Conservation (phyloP, 2,797 vertebrate genomes). For the Oryzias sinensis region DNA sequence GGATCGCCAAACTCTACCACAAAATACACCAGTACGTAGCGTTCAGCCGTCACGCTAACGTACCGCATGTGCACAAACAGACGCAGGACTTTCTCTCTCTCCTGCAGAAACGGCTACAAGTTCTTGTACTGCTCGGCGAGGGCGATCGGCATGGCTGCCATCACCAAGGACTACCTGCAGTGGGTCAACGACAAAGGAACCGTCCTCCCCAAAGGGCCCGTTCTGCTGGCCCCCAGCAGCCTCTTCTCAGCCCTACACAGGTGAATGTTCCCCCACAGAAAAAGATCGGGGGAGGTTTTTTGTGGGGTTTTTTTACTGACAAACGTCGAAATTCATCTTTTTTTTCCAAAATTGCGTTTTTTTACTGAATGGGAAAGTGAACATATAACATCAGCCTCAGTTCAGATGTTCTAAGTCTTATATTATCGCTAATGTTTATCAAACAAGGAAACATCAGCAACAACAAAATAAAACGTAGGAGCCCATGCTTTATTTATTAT, state of each 20-base stretch:
- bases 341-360: no score
- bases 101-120: constrained; percentile 91
- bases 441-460: no score
- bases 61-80: not conserved
- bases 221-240: constrained; percentile 93
- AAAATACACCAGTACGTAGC: constrained; percentile 91
- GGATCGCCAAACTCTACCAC: constrained; percentile 92
- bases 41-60: not conserved
- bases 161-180: constrained; percentile 90
- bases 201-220: constrained; percentile 89
- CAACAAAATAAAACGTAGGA: no score
- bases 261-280: constrained; percentile 57
- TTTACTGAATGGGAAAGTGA: no score
- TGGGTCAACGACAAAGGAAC: constrained; percentile 90
- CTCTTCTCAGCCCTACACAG: constrained; percentile 94
- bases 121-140: constrained; percentile 96
- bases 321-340: no score
- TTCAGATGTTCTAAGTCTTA: no score
- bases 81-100: not conserved
- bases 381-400: no score
- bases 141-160: constrained; percentile 91
- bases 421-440: no score
- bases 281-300: no score
- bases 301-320: no score
- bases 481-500: no score